Conservation (phyloP, 2,797 vertebrate species). For the Amphiprion clarkii region DNA sequence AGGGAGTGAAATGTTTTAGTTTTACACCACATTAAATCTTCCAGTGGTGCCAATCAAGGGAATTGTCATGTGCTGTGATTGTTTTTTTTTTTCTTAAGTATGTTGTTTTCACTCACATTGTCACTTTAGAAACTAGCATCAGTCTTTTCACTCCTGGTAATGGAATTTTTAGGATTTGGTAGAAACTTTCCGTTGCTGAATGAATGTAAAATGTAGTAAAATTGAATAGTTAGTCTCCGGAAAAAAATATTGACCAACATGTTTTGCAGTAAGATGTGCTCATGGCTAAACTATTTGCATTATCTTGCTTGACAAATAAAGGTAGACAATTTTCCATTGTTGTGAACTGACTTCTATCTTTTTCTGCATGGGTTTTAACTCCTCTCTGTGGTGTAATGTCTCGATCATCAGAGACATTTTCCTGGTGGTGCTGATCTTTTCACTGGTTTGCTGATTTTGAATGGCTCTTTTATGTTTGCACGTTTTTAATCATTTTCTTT, state of each 20-base stretch:
- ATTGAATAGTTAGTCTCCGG: background rate
- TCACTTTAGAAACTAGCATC: no score
- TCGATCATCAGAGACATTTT: slow-evolving; percentile 18
- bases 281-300: no score
- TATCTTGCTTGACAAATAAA: background rate
- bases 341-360: no score
- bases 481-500: slow-evolving; percentile 1
- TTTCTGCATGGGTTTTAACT: slow-evolving; percentile 17
- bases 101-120: no score
- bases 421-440: slow-evolving; percentile 6
- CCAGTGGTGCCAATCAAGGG: background rate
- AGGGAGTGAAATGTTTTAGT: slow-evolving; percentile 14
- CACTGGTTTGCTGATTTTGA: background rate
- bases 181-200: background rate
- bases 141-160: background rate
- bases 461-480: slow-evolving; percentile 25
- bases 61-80: background rate
- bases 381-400: background rate
- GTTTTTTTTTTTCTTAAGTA: background rate
- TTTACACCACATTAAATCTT: slow-evolving; percentile 18
- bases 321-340: background rate
- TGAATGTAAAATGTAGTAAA: background rate
- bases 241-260: background rate
- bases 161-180: background rate
- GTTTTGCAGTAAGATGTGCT: background rate